Evolutionary conservation across 2,797 vertebrate species (phyloP).

Genomic region (Cephalopachus bancanus): DNA sequence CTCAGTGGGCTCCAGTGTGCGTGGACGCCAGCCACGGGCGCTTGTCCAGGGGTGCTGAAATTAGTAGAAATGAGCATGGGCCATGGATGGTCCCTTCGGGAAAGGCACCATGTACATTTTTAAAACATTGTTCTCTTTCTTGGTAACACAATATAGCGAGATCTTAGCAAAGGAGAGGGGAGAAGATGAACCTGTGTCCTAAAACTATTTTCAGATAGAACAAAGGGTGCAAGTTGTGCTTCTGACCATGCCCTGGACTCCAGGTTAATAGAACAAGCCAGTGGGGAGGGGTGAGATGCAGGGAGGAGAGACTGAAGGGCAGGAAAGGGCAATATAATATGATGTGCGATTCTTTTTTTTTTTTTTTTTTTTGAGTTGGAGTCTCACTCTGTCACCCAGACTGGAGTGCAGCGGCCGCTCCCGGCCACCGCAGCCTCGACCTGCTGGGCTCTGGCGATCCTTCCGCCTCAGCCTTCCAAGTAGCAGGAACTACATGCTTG

Average conservation of each 20-base stretch:
- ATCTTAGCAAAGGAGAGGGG: not conserved
- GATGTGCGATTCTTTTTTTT: too few species aligned
- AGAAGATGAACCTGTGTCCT: not conserved
- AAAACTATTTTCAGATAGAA: not conserved
- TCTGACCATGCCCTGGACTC: not conserved
- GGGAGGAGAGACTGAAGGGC: too few species aligned
- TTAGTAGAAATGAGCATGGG: not conserved
- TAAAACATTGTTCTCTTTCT: not conserved
- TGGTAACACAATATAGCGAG: not conserved
- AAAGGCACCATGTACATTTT: not conserved
- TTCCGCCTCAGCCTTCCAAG: too few species aligned
- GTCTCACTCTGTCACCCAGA: too few species aligned
- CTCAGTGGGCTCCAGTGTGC: not conserved
- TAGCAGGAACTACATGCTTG: too few species aligned
- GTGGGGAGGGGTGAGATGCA: fast-evolving
- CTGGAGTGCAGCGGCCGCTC: too few species aligned
- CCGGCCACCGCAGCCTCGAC: too few species aligned
- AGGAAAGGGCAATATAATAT: not conserved
- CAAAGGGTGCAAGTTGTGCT: not conserved
- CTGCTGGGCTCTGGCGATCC: too few species aligned
- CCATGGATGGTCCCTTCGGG: not conserved
- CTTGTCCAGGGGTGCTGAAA: not conserved
- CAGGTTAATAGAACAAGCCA: not conserved
- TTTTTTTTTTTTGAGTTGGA: too few species aligned
- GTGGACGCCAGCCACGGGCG: not conserved